A percentile compares a stretch with the other conserved stretches of the same genome.
Evolutionary conservation across 2,888 invertebrate species (phyloP).

Genomic region (Xylocampa areola): DNA sequence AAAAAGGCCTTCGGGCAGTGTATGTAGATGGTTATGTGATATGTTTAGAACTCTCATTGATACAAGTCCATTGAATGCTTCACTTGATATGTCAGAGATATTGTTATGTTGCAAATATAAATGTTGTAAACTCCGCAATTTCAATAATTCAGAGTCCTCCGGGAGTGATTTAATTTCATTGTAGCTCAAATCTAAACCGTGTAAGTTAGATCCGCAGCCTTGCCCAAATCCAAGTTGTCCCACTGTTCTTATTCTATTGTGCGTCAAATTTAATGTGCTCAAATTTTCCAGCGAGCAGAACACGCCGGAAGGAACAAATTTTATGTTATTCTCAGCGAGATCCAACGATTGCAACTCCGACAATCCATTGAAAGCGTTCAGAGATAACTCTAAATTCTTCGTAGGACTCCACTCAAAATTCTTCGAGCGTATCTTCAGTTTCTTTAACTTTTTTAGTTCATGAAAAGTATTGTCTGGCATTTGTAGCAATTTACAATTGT

Average conservation of each 20-base stretch:
- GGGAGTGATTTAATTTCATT: constrained; percentile 94
- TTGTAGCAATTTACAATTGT: constrained; percentile 94
- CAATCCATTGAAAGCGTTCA: constrained; percentile 93
- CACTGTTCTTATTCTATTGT: constrained; percentile 94
- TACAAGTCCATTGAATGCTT: constrained; percentile 94
- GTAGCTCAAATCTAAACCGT: constrained; percentile 94
- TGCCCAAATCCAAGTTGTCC: constrained; percentile 93
- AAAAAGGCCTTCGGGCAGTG: constrained; percentile 95
- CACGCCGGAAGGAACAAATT: constrained; percentile 93
- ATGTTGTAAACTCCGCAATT: constrained; percentile 94
- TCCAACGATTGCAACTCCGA: constrained; percentile 94
- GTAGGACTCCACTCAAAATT: constrained; percentile 94
- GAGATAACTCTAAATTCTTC: constrained; percentile 93
- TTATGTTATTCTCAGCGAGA: constrained; percentile 95
- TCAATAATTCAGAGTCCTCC: constrained; percentile 93
- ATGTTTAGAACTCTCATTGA: constrained; percentile 95
- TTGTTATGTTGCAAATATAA: constrained; percentile 95
- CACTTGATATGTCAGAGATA: constrained; percentile 93
- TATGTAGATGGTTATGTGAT: constrained; percentile 95
- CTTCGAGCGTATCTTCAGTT: constrained; percentile 93
- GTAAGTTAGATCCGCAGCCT: constrained; percentile 92
- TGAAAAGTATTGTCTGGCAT: constrained; percentile 94
- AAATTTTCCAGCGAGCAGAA: constrained; percentile 95
- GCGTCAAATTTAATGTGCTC: constrained; percentile 95
- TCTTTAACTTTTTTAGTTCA: constrained; percentile 94